Evolutionary conservation across 1,140 invertebrate species (phyloP), one percentile per base, ranked within the genome.

Genomic region (Daktulosphaira vitifoliae): DNA sequence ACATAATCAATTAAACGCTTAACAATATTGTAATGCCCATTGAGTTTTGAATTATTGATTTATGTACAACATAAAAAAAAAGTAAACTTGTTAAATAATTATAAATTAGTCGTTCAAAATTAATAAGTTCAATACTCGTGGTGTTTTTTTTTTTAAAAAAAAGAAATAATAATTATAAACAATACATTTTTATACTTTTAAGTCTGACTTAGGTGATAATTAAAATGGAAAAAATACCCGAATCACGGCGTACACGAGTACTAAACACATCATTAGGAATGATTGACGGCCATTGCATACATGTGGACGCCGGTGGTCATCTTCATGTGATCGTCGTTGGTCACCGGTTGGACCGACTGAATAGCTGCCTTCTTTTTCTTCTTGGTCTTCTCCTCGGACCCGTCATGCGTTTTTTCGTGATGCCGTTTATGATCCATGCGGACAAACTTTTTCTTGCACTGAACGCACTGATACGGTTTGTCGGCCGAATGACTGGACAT

Each of bases 371-470:
- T 33, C 38, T 26, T 66, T 26, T 66, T 42, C 49, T 67, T 67
- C 20, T 37, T 39, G 18, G 26, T 29, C 42, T 53, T 69, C n/a
- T 80, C 54, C 37, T 4, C 8, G 16, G 39, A 9, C 13, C 80
- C 79, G 49, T 77, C 80, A 75, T 96, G 93, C 22, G 90, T 96
- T 62, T 90, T 86, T 59, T 82, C 79, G 76, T 96, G 93, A 75
- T 96, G 96, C 65, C 90, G 81, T 87, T 96, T 89, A 75, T 96
- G 93, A 75, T 96, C 93, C 74, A 93, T 92, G 53, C 93, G 82
- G 68, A 73, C 93, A 75, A 95, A 95, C 22, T 89, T 88, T 76
- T 95, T 96, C 48, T 82, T 81, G 73, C 91, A 94, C 37, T 81
- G 81, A 62, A 82, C 79, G 77, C 91, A 95, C 49, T 81, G 77